Evolutionary conservation across 2,113 vertebrate genomes (phyloP).

Genomic region (Thunnus thynnus): DNA sequence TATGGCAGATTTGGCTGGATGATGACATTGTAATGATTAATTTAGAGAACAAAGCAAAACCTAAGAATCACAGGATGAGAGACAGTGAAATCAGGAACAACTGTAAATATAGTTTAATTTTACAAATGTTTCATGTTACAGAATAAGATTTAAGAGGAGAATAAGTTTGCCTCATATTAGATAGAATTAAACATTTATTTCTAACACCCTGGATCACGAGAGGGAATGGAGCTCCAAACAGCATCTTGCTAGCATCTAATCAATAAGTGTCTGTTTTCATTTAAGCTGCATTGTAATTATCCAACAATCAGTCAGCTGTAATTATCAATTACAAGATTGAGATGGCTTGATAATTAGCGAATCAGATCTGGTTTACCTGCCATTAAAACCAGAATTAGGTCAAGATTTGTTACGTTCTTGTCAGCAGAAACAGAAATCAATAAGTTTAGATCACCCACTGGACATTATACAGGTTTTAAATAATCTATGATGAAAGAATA

Average conservation of each 20-base stretch:
- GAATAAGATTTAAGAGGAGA: neutral
- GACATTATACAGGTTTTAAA: constrained; percentile 13
- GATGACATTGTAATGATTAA: neutral
- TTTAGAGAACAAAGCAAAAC: neutral
- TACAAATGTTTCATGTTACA: neutral
- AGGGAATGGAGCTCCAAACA: constrained; percentile 21
- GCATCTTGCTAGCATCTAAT: constrained; percentile 41
- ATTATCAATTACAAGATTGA: constrained; percentile 76
- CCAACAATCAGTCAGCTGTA: constrained; percentile 67
- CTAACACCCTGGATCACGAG: neutral
- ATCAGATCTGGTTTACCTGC: constrained; percentile 55
- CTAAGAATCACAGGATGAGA: too few species aligned
- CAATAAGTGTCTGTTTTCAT: constrained; percentile 74
- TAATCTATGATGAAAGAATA: constrained; percentile 11
- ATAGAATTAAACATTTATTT: neutral
- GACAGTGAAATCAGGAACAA: too few species aligned
- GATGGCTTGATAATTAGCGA: constrained; percentile 62
- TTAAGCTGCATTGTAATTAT: constrained; percentile 67
- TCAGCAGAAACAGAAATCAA: constrained; percentile 3
- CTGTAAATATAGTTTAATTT: too few species aligned
- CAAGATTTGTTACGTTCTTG: constrained; percentile 48
- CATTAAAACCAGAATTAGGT: constrained; percentile 57
- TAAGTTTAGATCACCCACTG: constrained; percentile 4
- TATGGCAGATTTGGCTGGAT: neutral
- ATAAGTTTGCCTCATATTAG: neutral